Evolutionary conservation across 1,140 invertebrate species (phyloP).

Genomic region (Bombus pyrosoma): DNA sequence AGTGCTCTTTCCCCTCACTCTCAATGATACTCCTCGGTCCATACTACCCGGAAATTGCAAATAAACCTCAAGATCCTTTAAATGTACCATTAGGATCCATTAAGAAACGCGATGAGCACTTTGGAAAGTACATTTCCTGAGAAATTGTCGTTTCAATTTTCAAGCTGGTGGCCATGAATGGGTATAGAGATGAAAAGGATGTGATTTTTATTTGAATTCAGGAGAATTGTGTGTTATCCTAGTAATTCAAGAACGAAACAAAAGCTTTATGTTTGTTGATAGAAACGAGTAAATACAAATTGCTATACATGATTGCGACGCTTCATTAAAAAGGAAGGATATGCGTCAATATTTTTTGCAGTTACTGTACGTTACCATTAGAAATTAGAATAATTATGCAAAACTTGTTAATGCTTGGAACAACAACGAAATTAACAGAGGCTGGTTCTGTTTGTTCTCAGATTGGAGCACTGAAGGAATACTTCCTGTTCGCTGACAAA

Average conservation of each 20-base stretch:
- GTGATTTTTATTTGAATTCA: neutral
- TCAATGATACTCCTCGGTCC: neutral
- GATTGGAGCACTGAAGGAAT: conserved; percentile 92
- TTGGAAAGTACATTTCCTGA: neutral
- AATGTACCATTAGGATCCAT: conserved; percentile 34
- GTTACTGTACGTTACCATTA: neutral
- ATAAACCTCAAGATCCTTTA: neutral
- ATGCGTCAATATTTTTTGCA: no score
- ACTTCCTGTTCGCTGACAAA: conserved; percentile 92
- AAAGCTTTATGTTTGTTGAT: neutral
- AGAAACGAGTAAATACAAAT: neutral
- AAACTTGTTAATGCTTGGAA: neutral
- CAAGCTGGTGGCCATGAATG: neutral
- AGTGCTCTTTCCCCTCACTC: neutral
- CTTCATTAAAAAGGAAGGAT: no score
- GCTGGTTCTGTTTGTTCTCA: conserved; percentile 80
- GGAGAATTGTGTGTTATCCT: neutral
- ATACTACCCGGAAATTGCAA: neutral
- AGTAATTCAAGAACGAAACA: neutral
- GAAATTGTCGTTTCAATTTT: conserved; percentile 10
- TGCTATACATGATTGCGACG: neutral
- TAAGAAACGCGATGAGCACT: conserved; percentile 11
- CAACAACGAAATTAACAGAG: conserved; percentile 16
- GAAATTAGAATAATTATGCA: neutral
- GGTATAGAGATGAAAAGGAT: neutral